These are phyloP conservation scores for Brachirus orientalis DNA, from an alignment of 2,113 vertebrate genomes.

Conservation along the genomic window DNA sequence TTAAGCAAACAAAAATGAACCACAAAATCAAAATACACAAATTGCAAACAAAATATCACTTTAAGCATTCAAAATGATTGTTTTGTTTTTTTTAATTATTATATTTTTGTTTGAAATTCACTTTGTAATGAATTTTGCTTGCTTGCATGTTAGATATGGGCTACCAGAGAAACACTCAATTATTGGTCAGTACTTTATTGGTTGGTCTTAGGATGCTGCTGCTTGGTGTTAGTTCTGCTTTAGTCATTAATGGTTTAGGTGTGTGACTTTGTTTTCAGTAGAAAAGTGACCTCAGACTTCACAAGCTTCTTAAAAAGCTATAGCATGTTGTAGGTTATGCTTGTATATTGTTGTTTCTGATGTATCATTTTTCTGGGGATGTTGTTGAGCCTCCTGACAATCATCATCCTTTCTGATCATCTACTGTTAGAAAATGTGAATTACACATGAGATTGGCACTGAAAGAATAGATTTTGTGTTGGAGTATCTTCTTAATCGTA, in stretches of 20 bases:
- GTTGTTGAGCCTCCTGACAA: background rate
- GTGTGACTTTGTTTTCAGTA: background rate
- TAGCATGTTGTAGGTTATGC: background rate
- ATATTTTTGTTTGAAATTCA: no score
- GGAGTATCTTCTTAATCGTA: no score
- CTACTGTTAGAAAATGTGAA: background rate
- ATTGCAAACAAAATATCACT: no score
- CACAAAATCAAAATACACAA: no score
- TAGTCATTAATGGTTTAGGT: background rate
- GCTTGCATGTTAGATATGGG: conserved; percentile 52
- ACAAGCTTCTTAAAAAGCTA: background rate
- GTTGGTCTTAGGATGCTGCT: conserved; percentile 1
- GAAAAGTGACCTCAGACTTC: background rate
- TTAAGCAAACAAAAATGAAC: no score
- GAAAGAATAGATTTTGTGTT: no score
- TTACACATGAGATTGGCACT: background rate
- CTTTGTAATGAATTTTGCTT: no score
- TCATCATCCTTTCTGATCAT: conserved; percentile 11
- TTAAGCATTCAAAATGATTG: no score
- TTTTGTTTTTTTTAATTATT: no score
- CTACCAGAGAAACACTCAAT: conserved; percentile 20
- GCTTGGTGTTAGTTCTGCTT: background rate
- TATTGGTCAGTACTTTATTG: conserved; percentile 1
- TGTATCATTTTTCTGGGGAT: background rate
- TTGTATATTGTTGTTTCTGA: background rate